Conservation (phyloP, 2,888 invertebrate genomes). For the Saturnia pavonia region DNA sequence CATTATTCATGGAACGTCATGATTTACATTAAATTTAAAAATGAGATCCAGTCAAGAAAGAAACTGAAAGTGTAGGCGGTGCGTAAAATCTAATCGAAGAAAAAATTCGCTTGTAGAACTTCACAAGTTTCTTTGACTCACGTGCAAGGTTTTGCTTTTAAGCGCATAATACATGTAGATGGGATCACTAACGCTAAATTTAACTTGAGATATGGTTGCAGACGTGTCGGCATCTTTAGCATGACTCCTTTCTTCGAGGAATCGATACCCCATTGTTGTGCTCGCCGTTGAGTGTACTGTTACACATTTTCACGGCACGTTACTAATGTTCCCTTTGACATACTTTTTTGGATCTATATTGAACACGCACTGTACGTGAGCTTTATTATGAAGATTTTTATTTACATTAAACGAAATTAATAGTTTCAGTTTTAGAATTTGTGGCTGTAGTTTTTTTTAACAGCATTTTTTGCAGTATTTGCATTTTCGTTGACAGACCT, state of each 20-base stretch:
- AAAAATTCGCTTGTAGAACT: conserved; percentile 11
- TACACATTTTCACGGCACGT: conserved; percentile 70
- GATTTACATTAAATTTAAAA: not conserved
- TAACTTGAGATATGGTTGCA: conserved; percentile 58
- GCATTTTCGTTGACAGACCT: not conserved
- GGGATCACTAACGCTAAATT: conserved; percentile 79
- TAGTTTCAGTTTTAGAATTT: not conserved
- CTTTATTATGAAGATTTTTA: not conserved
- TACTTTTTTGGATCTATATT: conserved; percentile 40
- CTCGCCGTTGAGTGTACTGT: conserved; percentile 71
- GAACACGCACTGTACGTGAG: not conserved
- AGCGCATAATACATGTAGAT: conserved; percentile 52
- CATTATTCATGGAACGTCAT: not conserved
- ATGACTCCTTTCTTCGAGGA: conserved; percentile 61
- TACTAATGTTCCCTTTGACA: conserved; percentile 67
- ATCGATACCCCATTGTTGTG: conserved; percentile 76
- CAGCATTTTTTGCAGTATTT: not conserved
- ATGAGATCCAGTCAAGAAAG: not conserved
- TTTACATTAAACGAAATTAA: not conserved
- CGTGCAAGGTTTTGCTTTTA: conserved; percentile 59
- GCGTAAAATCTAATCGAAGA: not conserved
- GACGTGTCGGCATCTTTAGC: conserved; percentile 59
- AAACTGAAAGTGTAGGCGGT: not conserved
- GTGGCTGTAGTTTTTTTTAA: not conserved
- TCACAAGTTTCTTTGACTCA: conserved; percentile 33